Evolutionary conservation across 2,888 invertebrate genomes (phyloP).

Genomic region (Drosophila helvetica): DNA sequence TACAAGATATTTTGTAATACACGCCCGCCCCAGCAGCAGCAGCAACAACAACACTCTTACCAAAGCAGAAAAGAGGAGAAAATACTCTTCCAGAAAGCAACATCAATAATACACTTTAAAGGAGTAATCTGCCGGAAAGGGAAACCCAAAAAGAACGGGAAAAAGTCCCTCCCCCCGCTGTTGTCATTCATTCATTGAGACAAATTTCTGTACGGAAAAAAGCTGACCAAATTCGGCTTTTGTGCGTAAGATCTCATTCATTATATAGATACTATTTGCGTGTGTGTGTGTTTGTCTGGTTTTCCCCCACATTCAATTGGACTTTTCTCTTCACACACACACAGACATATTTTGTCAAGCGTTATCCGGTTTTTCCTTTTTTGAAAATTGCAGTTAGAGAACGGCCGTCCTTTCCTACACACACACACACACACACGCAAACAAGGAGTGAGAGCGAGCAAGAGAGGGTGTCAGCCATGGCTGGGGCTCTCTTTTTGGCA

Average conservation of each 20-base stretch:
- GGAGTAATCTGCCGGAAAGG: not conserved
- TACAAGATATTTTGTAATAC: slow-evolving; percentile 27
- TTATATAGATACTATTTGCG: not conserved
- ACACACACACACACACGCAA: slow-evolving; percentile 27
- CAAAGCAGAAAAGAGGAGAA: not conserved
- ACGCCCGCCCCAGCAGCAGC: slow-evolving; percentile 30
- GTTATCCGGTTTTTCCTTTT: slow-evolving; percentile 79
- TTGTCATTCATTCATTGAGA: slow-evolving; percentile 70
- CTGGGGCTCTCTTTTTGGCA: slow-evolving; percentile 41
- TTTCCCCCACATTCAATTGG: slow-evolving; percentile 52
- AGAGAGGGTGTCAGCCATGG: slow-evolving; percentile 32
- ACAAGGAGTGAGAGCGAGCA: slow-evolving; percentile 24
- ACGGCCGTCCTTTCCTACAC: slow-evolving; percentile 49
- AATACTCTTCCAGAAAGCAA: slow-evolving; percentile 7
- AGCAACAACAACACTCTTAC: slow-evolving; percentile 27
- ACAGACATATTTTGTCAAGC: slow-evolving; percentile 62
- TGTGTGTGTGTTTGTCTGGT: slow-evolving; percentile 18
- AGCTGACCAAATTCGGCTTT: slow-evolving; percentile 33
- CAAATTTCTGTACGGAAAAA: slow-evolving; percentile 17
- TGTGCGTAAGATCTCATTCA: slow-evolving; percentile 26
- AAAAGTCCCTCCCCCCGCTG: slow-evolving; percentile 24
- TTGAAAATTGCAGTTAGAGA: slow-evolving; percentile 60
- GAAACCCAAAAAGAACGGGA: not conserved
- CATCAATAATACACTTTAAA: slow-evolving; percentile 5
- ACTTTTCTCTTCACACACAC: slow-evolving; percentile 50